These are phyloP conservation scores for Cyclopterus lumpus DNA, from an alignment of 2,797 vertebrate species.

Conservation along the genomic window DNA sequence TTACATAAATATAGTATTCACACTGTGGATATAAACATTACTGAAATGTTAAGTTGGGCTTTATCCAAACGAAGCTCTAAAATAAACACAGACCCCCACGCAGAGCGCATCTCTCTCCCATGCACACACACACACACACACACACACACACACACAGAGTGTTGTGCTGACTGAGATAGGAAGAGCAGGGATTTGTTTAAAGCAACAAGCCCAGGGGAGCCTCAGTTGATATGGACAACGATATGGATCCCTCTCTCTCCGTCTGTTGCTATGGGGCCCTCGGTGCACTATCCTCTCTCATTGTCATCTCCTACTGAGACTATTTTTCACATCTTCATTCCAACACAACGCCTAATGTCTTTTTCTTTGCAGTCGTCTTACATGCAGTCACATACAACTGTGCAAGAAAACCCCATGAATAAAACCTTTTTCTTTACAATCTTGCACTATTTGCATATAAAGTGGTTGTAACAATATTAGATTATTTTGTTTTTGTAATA, in stretches of 20 bases:
- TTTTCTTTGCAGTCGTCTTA: not conserved
- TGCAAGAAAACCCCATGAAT: not conserved
- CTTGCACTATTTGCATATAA: not conserved
- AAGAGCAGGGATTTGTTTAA: conserved; percentile 79
- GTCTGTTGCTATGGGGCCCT: conserved; percentile 24
- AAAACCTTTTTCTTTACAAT: not conserved
- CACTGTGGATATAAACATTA: conserved; percentile 10
- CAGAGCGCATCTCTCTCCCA: conserved; percentile 28
- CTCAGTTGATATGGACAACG: conserved; percentile 62
- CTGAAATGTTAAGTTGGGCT: conserved; percentile 28
- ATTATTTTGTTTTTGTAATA: not conserved
- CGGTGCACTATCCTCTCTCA: conserved; percentile 8
- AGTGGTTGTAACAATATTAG: not conserved
- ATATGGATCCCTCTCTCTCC: conserved; percentile 64
- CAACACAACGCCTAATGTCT: not conserved
- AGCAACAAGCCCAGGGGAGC: conserved; percentile 72
- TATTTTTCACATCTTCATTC: conserved; percentile 3
- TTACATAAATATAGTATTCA: not conserved
- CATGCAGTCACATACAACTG: not conserved
- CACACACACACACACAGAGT: conserved; percentile 50
- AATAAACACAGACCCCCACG: conserved; percentile 43
- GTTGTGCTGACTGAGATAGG: conserved; percentile 73
- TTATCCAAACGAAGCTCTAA: conserved; percentile 41
- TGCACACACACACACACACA: conserved; percentile 29
- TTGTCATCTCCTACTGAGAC: conserved; percentile 23